Evolutionary conservation across 1,140 invertebrate species (phyloP).

Genomic region (Diploscapter pachys): DNA sequence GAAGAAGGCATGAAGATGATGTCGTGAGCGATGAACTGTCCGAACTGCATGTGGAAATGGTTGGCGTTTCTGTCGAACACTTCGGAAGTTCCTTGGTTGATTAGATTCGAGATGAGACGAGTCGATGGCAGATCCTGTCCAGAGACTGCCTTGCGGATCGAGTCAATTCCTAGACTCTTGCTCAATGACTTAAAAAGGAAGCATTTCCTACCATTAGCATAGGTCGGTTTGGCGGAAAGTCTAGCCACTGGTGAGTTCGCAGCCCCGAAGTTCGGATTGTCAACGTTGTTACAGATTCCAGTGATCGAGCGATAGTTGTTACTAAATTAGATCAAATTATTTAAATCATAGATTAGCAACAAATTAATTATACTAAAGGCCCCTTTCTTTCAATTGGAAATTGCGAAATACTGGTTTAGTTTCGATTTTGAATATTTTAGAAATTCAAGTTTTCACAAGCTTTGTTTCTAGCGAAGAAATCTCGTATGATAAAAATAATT

Average conservation of each 20-base stretch:
- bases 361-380: neutral
- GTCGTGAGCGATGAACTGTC: slow-evolving; percentile 35
- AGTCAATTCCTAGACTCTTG: neutral
- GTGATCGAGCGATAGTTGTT: slow-evolving; percentile 68
- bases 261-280: slow-evolving; percentile 73
- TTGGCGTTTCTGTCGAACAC: slow-evolving; percentile 17
- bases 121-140: slow-evolving; percentile 23
- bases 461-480: slow-evolving; percentile 2
- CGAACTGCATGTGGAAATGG: slow-evolving; percentile 33
- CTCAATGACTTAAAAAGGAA: neutral
- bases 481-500: neutral
- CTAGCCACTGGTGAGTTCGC: slow-evolving; percentile 19
- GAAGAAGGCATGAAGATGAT: slow-evolving; percentile 34
- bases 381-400: slow-evolving; percentile 21
- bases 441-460: neutral
- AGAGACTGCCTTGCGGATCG: slow-evolving; percentile 19
- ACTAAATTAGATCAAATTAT: neutral
- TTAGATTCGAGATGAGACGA: slow-evolving; percentile 28
- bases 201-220: slow-evolving; percentile 19
- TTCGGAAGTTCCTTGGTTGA: slow-evolving; percentile 10
- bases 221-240: slow-evolving; percentile 24
- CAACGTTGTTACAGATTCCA: slow-evolving; percentile 82
- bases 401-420: neutral
- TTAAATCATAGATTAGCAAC: slow-evolving; percentile 4
- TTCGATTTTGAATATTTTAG: neutral